Evolutionary conservation across 1,140 invertebrate species (phyloP).

Genomic region (Euborellia annulipes): DNA sequence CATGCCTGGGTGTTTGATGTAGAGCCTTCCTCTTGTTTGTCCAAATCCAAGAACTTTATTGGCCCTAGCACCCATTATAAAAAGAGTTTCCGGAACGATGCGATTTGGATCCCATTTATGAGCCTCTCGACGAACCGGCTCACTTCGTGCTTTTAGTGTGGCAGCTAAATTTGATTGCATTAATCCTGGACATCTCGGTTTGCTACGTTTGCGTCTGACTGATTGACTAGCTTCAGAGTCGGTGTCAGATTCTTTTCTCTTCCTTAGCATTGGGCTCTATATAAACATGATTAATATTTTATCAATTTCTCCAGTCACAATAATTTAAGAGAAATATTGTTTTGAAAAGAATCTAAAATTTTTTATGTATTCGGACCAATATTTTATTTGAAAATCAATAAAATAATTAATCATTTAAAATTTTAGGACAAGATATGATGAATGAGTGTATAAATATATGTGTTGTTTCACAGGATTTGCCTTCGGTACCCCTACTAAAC

Average conservation of each 20-base stretch:
- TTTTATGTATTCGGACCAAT: background rate
- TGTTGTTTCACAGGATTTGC: background rate
- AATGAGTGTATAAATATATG: background rate
- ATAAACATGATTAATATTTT: conserved; percentile 15
- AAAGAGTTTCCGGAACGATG: conserved; percentile 47
- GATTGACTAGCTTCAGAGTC: conserved; percentile 34
- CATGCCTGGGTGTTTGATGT: conserved; percentile 60
- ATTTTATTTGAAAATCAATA: background rate
- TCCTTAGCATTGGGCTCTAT: conserved; percentile 35
- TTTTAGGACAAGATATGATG: background rate
- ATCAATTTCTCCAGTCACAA: background rate
- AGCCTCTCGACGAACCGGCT: conserved; percentile 24
- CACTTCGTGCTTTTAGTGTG: conserved; percentile 16
- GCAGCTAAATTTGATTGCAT: background rate
- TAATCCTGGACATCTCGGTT: conserved; percentile 8
- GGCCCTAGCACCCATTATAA: conserved; percentile 60
- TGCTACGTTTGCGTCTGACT: conserved; percentile 28
- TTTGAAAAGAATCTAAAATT: background rate
- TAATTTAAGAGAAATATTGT: background rate
- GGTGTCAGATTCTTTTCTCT: conserved; percentile 43
- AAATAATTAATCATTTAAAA: background rate
- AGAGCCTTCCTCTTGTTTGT: conserved; percentile 53
- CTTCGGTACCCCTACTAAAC: background rate
- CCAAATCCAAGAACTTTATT: conserved; percentile 61
- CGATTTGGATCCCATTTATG: conserved; percentile 59